Evolutionary conservation across 2,113 vertebrate genomes (phyloP).

Genomic region (Garra rufa): DNA sequence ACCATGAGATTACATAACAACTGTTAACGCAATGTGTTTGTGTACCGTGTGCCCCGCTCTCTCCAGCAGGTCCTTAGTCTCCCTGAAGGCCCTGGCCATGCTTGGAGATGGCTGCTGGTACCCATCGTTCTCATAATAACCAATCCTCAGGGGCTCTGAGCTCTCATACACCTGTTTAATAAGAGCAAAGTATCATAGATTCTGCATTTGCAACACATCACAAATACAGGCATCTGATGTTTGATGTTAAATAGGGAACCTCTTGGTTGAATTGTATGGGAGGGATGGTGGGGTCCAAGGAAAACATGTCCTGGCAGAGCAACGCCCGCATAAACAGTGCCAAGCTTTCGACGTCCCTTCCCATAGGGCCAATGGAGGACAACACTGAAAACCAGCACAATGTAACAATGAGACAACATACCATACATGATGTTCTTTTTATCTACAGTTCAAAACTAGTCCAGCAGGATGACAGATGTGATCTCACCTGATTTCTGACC

Average conservation of each 20-base stretch:
- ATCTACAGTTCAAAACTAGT: neutral
- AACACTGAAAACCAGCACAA: conserved; percentile 65
- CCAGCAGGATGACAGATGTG: neutral
- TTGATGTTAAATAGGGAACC: conserved; percentile 62
- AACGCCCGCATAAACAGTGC: conserved; percentile 86
- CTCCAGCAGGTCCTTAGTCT: conserved; percentile 85
- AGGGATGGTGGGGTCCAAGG: conserved; percentile 85
- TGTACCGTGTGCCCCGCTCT: conserved; percentile 87
- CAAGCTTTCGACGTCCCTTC: conserved; percentile 87
- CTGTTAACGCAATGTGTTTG: neutral
- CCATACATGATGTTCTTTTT: neutral
- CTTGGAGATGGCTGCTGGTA: conserved; percentile 78
- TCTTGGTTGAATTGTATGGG: conserved; percentile 84
- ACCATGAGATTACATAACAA: neutral
- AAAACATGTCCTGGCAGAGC: conserved; percentile 88
- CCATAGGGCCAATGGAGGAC: conserved; percentile 80
- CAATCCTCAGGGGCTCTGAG: conserved; percentile 82
- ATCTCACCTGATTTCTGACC: conserved; percentile 73
- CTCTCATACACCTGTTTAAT: conserved; percentile 81
- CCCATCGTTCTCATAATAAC: conserved; percentile 83
- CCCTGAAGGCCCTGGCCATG: conserved; percentile 82
- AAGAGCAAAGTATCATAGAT: neutral
- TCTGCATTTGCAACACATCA: neutral
- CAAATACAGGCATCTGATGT: neutral
- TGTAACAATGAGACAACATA: neutral